phyloP scores from a whole-genome alignment of 2,888 invertebrate genomes.

The Uropetala carovei region DNA sequence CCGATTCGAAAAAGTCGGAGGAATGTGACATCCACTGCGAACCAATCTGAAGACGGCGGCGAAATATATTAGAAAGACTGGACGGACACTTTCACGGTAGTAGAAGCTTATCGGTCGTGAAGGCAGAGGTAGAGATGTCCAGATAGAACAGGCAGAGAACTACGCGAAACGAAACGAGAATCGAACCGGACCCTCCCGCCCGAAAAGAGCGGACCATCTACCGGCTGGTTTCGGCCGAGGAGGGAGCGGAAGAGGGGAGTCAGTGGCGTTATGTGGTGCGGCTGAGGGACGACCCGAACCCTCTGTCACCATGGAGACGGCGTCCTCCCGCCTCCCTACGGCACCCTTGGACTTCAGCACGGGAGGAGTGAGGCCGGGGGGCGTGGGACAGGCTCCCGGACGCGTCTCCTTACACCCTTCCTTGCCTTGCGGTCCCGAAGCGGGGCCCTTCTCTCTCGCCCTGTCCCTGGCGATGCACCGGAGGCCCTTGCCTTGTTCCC shows the following conservation, averaged over 20 bases:
- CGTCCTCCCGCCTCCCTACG: slow-evolving; percentile 55
- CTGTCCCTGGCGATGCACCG: slow-evolving; percentile 51
- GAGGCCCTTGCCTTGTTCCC: slow-evolving; percentile 31
- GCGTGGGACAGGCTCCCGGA: background rate
- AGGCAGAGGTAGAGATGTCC: background rate
- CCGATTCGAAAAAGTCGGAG: background rate
- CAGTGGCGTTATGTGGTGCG: background rate
- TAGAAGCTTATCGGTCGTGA: background rate
- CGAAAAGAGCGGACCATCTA: background rate
- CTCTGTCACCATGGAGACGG: slow-evolving; percentile 39
- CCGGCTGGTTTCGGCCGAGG: no score
- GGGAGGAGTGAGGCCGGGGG: slow-evolving; percentile 29
- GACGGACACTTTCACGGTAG: no score
- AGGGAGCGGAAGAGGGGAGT: background rate
- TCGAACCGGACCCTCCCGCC: background rate
- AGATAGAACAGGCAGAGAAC: no score
- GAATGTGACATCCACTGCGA: no score
- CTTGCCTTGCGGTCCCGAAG: slow-evolving; percentile 15
- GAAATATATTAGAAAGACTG: background rate
- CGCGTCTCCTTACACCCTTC: slow-evolving; percentile 37
- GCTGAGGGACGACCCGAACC: background rate
- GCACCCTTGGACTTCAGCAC: slow-evolving; percentile 55
- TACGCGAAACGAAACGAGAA: background rate
- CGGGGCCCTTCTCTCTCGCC: slow-evolving; percentile 54
- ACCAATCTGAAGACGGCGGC: background rate